Conservation (phyloP, 2,888 invertebrate genomes). For the Cataglyphis albicans region DNA sequence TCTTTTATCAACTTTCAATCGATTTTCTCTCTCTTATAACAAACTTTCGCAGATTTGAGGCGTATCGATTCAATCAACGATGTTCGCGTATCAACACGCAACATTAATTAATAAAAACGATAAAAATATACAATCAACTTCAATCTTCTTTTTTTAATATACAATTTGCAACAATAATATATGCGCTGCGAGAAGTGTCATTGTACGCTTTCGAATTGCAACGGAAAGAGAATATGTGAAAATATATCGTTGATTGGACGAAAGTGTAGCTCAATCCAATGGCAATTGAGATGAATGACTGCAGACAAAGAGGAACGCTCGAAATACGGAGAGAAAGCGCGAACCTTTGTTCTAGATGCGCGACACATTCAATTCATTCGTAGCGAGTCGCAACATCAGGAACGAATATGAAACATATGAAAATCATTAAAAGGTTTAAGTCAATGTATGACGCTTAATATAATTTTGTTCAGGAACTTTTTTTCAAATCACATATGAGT, state of each 20-base stretch:
- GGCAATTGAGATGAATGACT: constrained; percentile 6
- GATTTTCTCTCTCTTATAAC: not conserved
- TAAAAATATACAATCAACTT: not conserved
- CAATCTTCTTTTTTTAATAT: not conserved
- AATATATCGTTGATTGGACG: not conserved
- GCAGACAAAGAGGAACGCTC: constrained; percentile 6
- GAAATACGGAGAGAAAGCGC: constrained; percentile 2
- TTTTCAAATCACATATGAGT: not conserved
- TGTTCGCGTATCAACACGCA: not conserved
- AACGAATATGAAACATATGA: not conserved
- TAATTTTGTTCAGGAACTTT: not conserved
- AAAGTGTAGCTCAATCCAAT: constrained; percentile 8
- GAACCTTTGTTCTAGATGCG: constrained; percentile 7
- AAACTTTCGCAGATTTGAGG: not conserved
- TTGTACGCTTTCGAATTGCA: constrained; percentile 9
- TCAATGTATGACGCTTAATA: not conserved
- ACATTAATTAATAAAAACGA: not conserved
- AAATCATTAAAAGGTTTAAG: not conserved
- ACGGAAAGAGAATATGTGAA: not conserved
- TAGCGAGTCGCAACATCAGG: not conserved
- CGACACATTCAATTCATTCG: constrained; percentile 10
- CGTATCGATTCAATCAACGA: not conserved
- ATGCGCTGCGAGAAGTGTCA: not conserved
- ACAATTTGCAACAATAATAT: not conserved
- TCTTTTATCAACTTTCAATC: not conserved